Evolutionary conservation across 2,888 invertebrate genomes (phyloP), one percentile per base, ranked within the genome.

Genomic region (Yponomeuta plumbellus): DNA sequence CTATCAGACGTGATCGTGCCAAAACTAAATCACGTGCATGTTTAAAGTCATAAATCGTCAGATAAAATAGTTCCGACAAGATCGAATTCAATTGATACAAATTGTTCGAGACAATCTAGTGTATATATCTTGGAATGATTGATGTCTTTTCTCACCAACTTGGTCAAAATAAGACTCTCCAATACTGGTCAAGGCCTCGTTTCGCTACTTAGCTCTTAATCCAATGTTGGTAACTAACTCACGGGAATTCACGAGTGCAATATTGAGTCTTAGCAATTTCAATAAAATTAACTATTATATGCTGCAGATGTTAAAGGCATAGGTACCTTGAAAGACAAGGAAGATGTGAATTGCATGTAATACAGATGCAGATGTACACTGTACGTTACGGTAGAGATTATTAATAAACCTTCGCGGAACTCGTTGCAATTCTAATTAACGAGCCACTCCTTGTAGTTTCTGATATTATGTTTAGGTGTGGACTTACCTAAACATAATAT

Each of bases 1-100:
- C 70, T 69, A 73, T 75, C 70, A 72, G 70, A 71, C 69, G 67
- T 66, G 68, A 68, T 69, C 69, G 70, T 72, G 71, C 70, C 72
- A 74, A 74, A 39, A 57, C 56, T 26, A 17, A 63, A 63, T 64
- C 57, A 57, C 64, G 57, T 57, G 52, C n/a, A 5, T 26, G 22
- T 21, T 34, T 40, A 13, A 64, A 26, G 56, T 57, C 26, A 64
- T 64, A 64, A 64, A 64, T 64, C 64, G 56, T n/a, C 10, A 56
- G 56, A 23, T 64, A 64, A 64, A 58, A 58, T 58, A 11, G 34
- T 65, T 65, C 65, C 65, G 65, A 56, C 64, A 26, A n/a, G 20
- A n/a, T 20, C 10, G 34, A 57, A 17, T 57, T 56, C 57, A 11
- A 57, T 64, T 64, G 64, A 56, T 64, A 64, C 22, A 44, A 26